phyloP scores from a whole-genome alignment of 2,113 vertebrate genomes.

The Sturnus vulgaris region DNA sequence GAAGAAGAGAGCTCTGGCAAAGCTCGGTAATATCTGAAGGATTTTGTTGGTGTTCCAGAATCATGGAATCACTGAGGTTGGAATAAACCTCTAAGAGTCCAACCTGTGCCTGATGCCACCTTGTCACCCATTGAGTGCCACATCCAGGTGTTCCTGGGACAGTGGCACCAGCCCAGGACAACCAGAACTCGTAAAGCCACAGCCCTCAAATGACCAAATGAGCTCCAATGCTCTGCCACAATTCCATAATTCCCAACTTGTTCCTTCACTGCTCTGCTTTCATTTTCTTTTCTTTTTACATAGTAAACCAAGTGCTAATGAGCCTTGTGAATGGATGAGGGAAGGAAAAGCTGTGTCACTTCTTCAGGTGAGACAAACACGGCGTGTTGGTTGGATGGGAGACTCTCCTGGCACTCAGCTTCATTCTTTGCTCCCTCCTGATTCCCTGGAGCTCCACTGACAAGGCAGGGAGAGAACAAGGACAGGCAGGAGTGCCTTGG shows the following conservation, averaged over 20 bases:
- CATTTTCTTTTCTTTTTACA: neutral
- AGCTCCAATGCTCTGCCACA: neutral
- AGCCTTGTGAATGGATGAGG: neutral
- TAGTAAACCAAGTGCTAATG: neutral
- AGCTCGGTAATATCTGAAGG: neutral
- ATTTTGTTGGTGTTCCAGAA: neutral
- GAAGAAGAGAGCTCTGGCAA: neutral
- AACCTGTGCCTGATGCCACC: neutral
- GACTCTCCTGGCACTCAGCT: neutral
- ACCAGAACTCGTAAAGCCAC: accelerated
- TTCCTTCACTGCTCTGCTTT: neutral
- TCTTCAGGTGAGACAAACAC: neutral
- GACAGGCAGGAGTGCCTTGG: neutral
- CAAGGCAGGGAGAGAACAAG: accelerated
- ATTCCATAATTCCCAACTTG: neutral
- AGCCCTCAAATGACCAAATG: neutral
- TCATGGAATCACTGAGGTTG: accelerated
- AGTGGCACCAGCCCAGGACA: neutral
- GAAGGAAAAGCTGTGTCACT: neutral
- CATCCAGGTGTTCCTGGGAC: neutral
- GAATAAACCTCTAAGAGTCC: neutral
- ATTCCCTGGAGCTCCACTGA: neutral
- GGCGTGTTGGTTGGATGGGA: neutral
- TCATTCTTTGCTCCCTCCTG: neutral
- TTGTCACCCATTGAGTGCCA: neutral